Evolutionary conservation across 2,797 vertebrate genomes (phyloP).

Genomic region (Mastacembelus armatus): DNA sequence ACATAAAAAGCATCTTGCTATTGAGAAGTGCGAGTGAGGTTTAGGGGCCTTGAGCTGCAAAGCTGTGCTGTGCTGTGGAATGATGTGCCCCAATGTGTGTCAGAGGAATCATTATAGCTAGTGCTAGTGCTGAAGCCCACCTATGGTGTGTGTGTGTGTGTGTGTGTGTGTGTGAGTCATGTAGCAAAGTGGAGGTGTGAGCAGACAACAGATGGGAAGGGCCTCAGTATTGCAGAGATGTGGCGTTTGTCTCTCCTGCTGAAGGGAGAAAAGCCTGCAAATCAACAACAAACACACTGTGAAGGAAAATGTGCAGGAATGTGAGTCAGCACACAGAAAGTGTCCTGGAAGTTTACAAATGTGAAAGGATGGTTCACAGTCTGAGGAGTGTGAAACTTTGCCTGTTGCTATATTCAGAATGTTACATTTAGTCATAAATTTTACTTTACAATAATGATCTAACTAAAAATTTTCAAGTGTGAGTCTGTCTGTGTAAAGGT

Average conservation of each 20-base stretch:
- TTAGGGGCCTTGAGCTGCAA: conserved; percentile 79
- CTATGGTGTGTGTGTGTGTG: conserved; percentile 39
- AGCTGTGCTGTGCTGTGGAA: conserved; percentile 77
- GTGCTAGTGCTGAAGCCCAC: conserved; percentile 58
- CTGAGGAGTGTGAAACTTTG: conserved; percentile 37
- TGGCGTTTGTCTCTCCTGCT: conserved; percentile 63
- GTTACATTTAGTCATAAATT: conserved; percentile 31
- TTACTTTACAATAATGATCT: conserved; percentile 19
- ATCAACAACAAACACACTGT: conserved; percentile 64
- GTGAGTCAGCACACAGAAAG: conserved; percentile 51
- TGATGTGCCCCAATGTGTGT: conserved; percentile 83
- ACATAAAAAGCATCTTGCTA: conserved; percentile 46
- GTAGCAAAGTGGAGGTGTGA: conserved; percentile 73
- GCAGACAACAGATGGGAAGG: conserved; percentile 67
- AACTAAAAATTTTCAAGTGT: neutral
- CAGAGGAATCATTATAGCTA: conserved; percentile 82
- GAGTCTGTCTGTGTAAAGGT: neutral
- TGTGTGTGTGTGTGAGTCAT: conserved; percentile 45
- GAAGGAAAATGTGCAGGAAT: conserved; percentile 64
- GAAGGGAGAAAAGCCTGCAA: conserved; percentile 56
- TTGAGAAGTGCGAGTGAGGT: conserved; percentile 71
- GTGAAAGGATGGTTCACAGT: conserved; percentile 38
- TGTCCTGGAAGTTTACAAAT: conserved; percentile 47
- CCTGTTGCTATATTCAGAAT: conserved; percentile 28
- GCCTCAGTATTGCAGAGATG: conserved; percentile 57